Percentiles rank a stretch among this genome's conserved stretches.
phyloP scores from a whole-genome alignment of 2,888 invertebrate species.

The Lepidocyrtinus sp. region DNA sequence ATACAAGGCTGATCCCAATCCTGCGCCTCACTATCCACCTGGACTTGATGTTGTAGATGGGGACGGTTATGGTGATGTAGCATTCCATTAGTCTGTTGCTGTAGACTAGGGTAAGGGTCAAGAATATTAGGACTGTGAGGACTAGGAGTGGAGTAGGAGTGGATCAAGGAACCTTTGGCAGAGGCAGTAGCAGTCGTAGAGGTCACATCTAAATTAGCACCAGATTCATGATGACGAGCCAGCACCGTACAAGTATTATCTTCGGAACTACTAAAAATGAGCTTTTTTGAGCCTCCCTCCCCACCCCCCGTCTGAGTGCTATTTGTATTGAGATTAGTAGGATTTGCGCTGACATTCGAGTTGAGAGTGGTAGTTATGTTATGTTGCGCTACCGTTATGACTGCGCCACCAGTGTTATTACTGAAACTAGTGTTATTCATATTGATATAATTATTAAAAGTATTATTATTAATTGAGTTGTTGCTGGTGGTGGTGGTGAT shows the following conservation, averaged over 20 bases:
- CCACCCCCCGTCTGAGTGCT: conserved; percentile 12
- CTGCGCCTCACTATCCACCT: not conserved
- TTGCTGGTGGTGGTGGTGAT: conserved; percentile 17
- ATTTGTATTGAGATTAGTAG: conserved; percentile 42
- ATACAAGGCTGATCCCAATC: conserved; percentile 21
- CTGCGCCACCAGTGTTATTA: conserved; percentile 29
- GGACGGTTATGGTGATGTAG: conserved; percentile 65
- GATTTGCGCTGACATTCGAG: conserved; percentile 55
- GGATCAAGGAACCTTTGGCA: conserved; percentile 31
- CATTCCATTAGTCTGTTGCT: conserved; percentile 21
- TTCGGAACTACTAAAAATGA: conserved; percentile 23
- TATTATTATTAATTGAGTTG: not conserved
- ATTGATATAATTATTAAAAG: conserved; percentile 17
- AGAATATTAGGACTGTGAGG: conserved; percentile 32
- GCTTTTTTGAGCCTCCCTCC: conserved; percentile 7
- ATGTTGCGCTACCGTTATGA: too few relatives aligned
- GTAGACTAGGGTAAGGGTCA: conserved; percentile 29
- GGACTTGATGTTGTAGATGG: conserved; percentile 46
- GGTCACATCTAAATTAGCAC: conserved; percentile 33
- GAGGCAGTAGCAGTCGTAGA: too few relatives aligned
- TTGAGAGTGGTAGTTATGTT: conserved; percentile 34
- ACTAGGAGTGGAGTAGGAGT: conserved; percentile 42
- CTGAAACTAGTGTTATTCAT: conserved; percentile 28
- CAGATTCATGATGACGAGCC: conserved; percentile 32
- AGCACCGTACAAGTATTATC: conserved; percentile 34